Conservation (phyloP, 1,140 invertebrate genomes). For the Zaprionus kolodkinae region DNA sequence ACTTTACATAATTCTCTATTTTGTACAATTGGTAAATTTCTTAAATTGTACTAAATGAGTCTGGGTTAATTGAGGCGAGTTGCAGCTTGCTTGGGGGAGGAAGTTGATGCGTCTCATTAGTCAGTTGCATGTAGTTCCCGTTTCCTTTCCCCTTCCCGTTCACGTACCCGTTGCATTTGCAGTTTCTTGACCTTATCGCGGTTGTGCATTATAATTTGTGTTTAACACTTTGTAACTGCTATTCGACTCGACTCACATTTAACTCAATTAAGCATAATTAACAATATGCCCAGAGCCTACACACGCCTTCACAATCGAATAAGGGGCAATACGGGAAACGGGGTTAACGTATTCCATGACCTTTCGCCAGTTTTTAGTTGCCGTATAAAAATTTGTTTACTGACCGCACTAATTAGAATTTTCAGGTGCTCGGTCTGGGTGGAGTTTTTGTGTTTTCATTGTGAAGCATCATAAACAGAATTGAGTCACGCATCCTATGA, state of each 20-base stretch:
- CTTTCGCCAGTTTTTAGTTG: conserved; percentile 31
- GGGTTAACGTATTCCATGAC: conserved; percentile 34
- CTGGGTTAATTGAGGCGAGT: conserved; percentile 65
- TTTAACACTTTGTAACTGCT: conserved; percentile 69
- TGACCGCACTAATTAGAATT: conserved; percentile 27
- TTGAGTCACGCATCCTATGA: conserved; percentile 30
- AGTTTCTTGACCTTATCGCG: conserved; percentile 67
- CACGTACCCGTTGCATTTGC: background rate
- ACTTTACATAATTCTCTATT: conserved; percentile 58
- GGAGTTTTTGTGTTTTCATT: background rate
- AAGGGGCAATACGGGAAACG: conserved; percentile 11
- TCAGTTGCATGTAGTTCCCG: conserved; percentile 21
- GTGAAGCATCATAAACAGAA: conserved; percentile 6
- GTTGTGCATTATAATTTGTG: conserved; percentile 26
- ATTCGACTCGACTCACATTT: conserved; percentile 58
- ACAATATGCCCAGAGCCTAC: conserved; percentile 42
- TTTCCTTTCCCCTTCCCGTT: background rate
- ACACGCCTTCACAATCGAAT: background rate
- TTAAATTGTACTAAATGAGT: conserved; percentile 75
- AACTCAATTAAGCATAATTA: conserved; percentile 68
- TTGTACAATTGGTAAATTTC: conserved; percentile 74
- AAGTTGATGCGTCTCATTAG: conserved; percentile 10
- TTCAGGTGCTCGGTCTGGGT: conserved; percentile 26
- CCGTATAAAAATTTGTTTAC: conserved; percentile 15
- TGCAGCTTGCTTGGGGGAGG: conserved; percentile 22